These are phyloP conservation scores for Copsychus sechellarum DNA, from an alignment of 2,113 vertebrate species.

Conservation along the genomic window DNA sequence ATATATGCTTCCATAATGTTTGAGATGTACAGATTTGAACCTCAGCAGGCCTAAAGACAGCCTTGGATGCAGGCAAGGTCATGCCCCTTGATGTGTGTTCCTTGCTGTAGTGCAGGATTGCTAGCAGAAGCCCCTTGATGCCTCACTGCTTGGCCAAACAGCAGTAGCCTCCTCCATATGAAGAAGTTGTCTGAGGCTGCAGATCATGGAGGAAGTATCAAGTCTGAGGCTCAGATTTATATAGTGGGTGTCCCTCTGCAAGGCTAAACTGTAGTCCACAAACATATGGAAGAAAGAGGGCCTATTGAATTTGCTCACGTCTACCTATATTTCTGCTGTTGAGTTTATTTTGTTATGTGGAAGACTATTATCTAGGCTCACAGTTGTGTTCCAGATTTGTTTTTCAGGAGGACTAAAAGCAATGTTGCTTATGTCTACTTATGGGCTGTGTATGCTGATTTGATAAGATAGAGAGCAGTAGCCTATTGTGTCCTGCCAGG, in stretches of 20 bases:
- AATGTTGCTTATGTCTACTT: background rate
- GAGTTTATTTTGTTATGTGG: background rate
- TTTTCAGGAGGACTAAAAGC: background rate
- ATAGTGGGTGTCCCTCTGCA: background rate
- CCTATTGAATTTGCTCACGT: background rate
- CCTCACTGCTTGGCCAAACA: background rate
- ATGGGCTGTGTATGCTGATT: background rate
- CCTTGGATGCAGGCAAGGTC: background rate
- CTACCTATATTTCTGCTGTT: background rate
- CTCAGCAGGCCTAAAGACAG: background rate
- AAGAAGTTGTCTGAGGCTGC: background rate
- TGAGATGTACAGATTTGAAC: background rate
- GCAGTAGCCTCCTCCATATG: background rate
- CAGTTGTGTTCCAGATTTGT: background rate
- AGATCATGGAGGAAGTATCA: background rate
- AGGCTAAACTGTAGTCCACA: background rate
- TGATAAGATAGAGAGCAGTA: background rate
- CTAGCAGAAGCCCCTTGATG: background rate
- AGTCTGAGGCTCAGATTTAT: background rate
- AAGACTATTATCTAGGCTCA: background rate
- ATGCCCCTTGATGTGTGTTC: background rate
- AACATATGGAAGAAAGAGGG: background rate
- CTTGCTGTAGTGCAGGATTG: background rate
- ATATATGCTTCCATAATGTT: background rate
- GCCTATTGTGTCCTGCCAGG: background rate